These are phyloP conservation scores for Hoplostethus mediterraneus DNA, from an alignment of 2,797 vertebrate genomes.

Conservation along the genomic window DNA sequence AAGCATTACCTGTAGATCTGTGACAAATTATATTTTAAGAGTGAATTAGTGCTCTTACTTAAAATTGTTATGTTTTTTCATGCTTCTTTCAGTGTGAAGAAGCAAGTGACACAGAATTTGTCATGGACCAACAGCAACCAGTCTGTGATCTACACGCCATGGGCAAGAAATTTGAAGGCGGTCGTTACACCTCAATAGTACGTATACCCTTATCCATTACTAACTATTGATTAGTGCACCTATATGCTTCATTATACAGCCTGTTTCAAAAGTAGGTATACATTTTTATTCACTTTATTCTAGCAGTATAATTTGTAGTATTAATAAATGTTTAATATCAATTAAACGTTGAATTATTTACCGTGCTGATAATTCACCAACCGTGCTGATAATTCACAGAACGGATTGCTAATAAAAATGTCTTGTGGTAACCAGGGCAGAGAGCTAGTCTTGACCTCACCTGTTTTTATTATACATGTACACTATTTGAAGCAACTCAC, in stretches of 20 bases:
- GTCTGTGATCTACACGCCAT: constrained; percentile 87
- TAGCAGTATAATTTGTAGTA: too few species aligned
- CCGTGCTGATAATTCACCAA: background rate
- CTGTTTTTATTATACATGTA: constrained; percentile 2
- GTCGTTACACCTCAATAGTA: constrained; percentile 87
- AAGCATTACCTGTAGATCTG: constrained; percentile 4
- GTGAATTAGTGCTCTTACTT: background rate
- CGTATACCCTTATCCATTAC: constrained; percentile 57
- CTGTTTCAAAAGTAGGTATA: background rate
- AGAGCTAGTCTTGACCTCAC: background rate
- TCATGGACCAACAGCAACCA: constrained; percentile 51
- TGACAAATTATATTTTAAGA: background rate
- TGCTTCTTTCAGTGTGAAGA: constrained; percentile 85
- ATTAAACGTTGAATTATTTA: too few species aligned
- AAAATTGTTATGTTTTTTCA: background rate
- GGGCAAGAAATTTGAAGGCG: constrained; percentile 82
- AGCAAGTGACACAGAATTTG: constrained; percentile 47
- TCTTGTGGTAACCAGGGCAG: background rate
- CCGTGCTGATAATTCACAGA: background rate
- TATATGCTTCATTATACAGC: background rate
- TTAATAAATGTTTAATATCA: too few species aligned
- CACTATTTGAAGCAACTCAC: background rate
- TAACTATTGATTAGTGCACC: background rate
- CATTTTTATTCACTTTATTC: too few species aligned
- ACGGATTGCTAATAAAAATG: background rate